phyloP scores from a whole-genome alignment of 1,140 invertebrate genomes.

The Drosophila guanche region DNA sequence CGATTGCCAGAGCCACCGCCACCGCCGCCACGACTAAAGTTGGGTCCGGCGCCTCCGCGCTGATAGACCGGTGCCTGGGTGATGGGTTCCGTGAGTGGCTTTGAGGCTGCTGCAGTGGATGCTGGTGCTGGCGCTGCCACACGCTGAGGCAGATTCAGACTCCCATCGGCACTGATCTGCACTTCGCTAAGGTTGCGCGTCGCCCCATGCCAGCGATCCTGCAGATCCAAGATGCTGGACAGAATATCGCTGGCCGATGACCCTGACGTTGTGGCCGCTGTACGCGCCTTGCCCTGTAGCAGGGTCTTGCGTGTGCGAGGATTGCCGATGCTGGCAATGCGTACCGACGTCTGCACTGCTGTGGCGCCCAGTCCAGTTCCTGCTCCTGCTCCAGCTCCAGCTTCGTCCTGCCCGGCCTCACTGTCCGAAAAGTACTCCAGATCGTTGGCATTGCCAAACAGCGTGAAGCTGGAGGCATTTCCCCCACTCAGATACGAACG shows the following conservation, averaged over 20 bases:
- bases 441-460: slow-evolving; percentile 86
- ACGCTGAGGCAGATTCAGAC: slow-evolving; percentile 60
- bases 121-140: neutral
- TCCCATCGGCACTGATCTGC: slow-evolving; percentile 76
- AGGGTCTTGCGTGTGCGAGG: slow-evolving; percentile 62
- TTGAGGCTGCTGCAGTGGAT: slow-evolving; percentile 17
- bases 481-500: slow-evolving; percentile 56
- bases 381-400: slow-evolving; percentile 4
- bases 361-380: slow-evolving; percentile 64
- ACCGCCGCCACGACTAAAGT: slow-evolving; percentile 82
- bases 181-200: slow-evolving; percentile 67
- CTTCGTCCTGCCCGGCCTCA: slow-evolving; percentile 36
- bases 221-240: slow-evolving; percentile 89
- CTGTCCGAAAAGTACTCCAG: slow-evolving; percentile 87
- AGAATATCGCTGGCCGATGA: slow-evolving; percentile 86
- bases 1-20: slow-evolving; percentile 83
- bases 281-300: slow-evolving; percentile 56
- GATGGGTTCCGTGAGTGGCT: slow-evolving; percentile 65
- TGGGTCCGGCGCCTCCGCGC: slow-evolving; percentile 82
- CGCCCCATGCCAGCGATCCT: slow-evolving; percentile 88
- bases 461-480: slow-evolving; percentile 81
- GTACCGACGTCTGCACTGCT: slow-evolving; percentile 76
- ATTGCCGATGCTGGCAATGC: slow-evolving; percentile 60
- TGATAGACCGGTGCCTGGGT: slow-evolving; percentile 87
- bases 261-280: slow-evolving; percentile 13